Base-by-base conservation (phyloP, 2,797 vertebrate genomes). In the Sebastes variabilis region DNA sequence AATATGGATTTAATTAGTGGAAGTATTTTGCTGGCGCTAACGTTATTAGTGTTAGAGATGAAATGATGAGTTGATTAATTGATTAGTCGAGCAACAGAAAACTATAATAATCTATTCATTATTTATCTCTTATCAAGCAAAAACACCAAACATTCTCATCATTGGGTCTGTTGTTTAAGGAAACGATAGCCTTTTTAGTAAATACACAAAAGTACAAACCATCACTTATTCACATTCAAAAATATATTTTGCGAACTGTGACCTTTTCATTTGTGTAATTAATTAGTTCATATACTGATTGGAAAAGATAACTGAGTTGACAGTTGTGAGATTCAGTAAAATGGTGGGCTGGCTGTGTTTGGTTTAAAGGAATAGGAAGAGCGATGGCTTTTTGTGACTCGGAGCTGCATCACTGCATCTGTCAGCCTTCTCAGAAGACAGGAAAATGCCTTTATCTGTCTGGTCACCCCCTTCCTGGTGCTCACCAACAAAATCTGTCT, bases 401-500 rank as follows among this genome's bases (percentile, higher is more conserved):
- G 4, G 2, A 29, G 20, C 42, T 69, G 66, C 61, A 22, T 65
- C 60, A 22, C 8, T 68, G 70, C 60, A 36, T 56, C 25, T 27
- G 6, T 65, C 54, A 42, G 25, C 32, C n/a, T 61, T 67, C 30
- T 77, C 11, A 34, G 25, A 56, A 61, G 60, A 69, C 58, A 68
- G 77, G 72, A 72, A 68, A 74, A 75, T 18, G 27, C 8, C 24
- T 66, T 56, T 64, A 67, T 82, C 68, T 81, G 65, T 60, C 56
- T 56, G 38, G 9, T 52, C 76, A 65, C n/a, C 18, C 18, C 12
- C n/a, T 71, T 67, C 74, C 77, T 80, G 58, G 14, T 52, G 30
- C 69, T 66, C 52, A 20, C 20, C 20, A 71, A 27, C 56, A 29
- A 38, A 55, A 36, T 24, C 36, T 66, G 38, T 66, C 60, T 79